Evolutionary conservation across 1,140 invertebrate species (phyloP).

Genomic region (Dendroctonus ponderosae): DNA sequence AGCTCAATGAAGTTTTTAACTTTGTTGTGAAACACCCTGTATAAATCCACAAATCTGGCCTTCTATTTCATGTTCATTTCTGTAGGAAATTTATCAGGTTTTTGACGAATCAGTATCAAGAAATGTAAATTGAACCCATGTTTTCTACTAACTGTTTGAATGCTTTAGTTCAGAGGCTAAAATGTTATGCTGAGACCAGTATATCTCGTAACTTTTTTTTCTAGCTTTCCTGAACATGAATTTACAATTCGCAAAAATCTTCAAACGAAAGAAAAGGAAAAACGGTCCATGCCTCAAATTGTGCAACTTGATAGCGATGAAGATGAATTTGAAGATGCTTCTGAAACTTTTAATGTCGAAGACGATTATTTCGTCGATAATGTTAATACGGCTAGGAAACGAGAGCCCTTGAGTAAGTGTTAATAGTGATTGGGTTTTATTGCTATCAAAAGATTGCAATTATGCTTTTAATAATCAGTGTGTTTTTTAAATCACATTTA

Average conservation of each 20-base stretch:
- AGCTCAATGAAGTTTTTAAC: no score
- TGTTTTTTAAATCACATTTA: neutral
- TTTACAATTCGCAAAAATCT: conserved; percentile 63
- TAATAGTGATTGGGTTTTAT: neutral
- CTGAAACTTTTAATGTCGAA: conserved; percentile 74
- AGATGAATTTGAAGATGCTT: conserved; percentile 83
- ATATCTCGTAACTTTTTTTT: conserved; percentile 1
- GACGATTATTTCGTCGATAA: conserved; percentile 85
- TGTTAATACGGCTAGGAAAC: conserved; percentile 61
- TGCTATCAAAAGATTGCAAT: neutral
- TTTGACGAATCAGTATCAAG: no score
- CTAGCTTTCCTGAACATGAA: conserved; percentile 65
- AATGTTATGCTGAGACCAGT: no score
- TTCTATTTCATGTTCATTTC: no score
- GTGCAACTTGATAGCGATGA: conserved; percentile 60
- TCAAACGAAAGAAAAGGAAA: conserved; percentile 42
- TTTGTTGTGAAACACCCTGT: no score
- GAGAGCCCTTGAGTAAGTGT: conserved; percentile 75
- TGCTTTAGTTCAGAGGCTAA: no score
- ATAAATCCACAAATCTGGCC: no score
- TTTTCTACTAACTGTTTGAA: no score
- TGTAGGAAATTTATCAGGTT: no score
- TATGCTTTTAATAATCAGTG: neutral
- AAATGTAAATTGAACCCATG: no score
- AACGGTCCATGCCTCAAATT: conserved; percentile 35